These are phyloP conservation scores for Eurytoma californica DNA, from an alignment of 2,888 invertebrate species.

Conservation along the genomic window DNA sequence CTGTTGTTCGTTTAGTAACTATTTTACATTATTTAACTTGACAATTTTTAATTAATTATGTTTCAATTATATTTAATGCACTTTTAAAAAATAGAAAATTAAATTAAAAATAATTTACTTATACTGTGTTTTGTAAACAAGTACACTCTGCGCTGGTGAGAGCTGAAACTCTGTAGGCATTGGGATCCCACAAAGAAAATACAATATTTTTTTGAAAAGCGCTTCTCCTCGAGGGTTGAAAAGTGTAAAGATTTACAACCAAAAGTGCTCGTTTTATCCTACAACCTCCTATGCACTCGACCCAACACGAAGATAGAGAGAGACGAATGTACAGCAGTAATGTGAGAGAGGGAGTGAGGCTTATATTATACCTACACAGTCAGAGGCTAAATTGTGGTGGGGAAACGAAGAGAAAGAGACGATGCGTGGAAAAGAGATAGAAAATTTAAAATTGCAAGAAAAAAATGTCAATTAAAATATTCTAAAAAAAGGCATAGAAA, in stretches of 20 bases:
- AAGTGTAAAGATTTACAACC: background rate
- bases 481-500: background rate
- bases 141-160: too few relatives aligned
- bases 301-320: conserved; percentile 43
- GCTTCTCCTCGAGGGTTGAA: background rate
- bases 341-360: conserved; percentile 1
- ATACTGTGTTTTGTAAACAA: too few relatives aligned
- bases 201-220: too few relatives aligned
- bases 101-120: too few relatives aligned
- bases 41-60: too few relatives aligned
- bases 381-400: background rate
- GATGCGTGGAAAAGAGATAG: background rate
- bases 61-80: too few relatives aligned
- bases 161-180: too few relatives aligned
- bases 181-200: too few relatives aligned
- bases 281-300: conserved; percentile 20
- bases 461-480: background rate
- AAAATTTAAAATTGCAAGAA: background rate
- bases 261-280: conserved; percentile 3
- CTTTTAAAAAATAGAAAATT: too few relatives aligned
- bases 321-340: background rate
- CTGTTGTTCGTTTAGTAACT: too few relatives aligned
- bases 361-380: conserved; percentile 10
- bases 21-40: too few relatives aligned
- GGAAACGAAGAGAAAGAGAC: conserved; percentile 8